Evolutionary conservation across 2,113 vertebrate species (phyloP).

Genomic region (Stegastes partitus): DNA sequence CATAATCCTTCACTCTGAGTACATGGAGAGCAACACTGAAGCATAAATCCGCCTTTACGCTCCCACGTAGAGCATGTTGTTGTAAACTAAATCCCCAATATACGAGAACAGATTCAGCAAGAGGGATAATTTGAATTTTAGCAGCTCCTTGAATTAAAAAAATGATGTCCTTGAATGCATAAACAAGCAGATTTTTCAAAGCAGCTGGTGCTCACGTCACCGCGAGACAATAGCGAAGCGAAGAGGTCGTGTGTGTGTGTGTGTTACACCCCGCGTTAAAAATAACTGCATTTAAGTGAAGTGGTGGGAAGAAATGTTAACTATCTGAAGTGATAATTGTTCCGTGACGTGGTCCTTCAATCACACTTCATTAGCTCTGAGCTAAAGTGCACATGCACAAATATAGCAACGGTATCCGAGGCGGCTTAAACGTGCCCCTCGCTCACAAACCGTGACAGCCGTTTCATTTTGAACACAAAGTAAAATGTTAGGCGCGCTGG

Average conservation of each 20-base stretch:
- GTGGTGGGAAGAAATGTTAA: background rate
- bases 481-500: slow-evolving; percentile 22
- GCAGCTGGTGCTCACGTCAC: too few species aligned
- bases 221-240: too few species aligned
- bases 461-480: slow-evolving; percentile 37
- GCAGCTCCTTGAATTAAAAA: background rate
- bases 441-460: slow-evolving; percentile 25
- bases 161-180: background rate
- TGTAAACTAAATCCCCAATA: background rate
- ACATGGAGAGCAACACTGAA: too few species aligned
- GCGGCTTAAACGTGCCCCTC: slow-evolving; percentile 19
- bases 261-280: background rate
- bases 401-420: slow-evolving; percentile 37
- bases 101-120: background rate
- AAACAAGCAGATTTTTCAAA: slow-evolving; percentile 5
- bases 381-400: slow-evolving; percentile 2
- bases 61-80: background rate
- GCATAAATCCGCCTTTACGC: too few species aligned
- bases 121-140: background rate
- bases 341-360: slow-evolving; percentile 1
- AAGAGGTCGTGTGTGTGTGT: too few species aligned
- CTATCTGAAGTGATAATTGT: slow-evolving; percentile 5
- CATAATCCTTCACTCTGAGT: too few species aligned
- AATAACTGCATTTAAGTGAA: background rate
- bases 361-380: slow-evolving; percentile 8